phyloP scores from a whole-genome alignment of 35 echinoderm and acorn worm species.

The Hemicentrotus pulcherrimus region DNA sequence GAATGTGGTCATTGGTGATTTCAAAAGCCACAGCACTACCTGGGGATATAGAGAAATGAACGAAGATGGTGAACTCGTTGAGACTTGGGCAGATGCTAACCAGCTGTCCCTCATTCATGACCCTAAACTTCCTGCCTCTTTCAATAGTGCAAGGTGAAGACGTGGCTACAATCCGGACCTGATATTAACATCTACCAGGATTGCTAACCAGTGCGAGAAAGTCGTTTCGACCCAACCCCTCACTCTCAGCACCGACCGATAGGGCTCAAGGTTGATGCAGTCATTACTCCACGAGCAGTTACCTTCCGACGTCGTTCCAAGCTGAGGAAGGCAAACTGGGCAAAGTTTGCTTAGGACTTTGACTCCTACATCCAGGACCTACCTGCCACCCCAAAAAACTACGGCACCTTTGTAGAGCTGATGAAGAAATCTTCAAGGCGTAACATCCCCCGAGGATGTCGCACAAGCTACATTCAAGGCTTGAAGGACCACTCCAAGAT shows the following conservation, averaged over 20 bases:
- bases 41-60: neutral
- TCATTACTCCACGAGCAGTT: neutral
- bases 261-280: neutral
- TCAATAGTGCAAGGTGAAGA: neutral
- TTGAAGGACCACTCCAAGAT: neutral
- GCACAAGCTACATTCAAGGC: slow-evolving; percentile 20
- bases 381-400: too few species aligned
- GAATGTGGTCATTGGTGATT: neutral
- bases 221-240: neutral
- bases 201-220: neutral
- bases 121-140: neutral
- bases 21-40: neutral
- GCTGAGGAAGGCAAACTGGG: slow-evolving; percentile 54
- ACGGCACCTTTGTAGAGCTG: slow-evolving; percentile 29
- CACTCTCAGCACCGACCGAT: neutral
- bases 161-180: neutral
- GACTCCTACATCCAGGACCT: slow-evolving; percentile 14
- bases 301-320: slow-evolving; percentile 48
- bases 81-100: neutral
- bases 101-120: neutral
- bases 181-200: neutral
- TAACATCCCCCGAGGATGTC: neutral
- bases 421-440: neutral
- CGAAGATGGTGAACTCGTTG: neutral
- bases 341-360: neutral